Evolutionary conservation across 2,888 invertebrate genomes (phyloP).

Genomic region (Leptinotarsa juncta): DNA sequence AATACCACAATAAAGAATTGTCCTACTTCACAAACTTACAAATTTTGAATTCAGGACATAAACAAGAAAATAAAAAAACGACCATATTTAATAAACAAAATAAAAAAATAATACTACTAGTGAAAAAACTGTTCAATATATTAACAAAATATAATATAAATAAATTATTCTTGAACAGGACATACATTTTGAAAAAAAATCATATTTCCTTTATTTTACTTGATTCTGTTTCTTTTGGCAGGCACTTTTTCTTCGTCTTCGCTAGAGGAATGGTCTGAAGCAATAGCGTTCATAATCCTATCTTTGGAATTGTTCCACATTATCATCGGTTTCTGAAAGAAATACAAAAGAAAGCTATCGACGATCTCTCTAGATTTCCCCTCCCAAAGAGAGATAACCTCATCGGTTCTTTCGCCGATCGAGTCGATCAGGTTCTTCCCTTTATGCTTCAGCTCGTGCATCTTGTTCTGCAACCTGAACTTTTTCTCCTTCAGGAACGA

Average conservation of each 20-base stretch:
- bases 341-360: constrained; percentile 93
- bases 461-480: constrained; percentile 95
- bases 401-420: constrained; percentile 87
- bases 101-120: not conserved
- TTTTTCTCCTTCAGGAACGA: constrained; percentile 98
- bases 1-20: too few relatives aligned
- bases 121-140: constrained; percentile 11
- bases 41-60: too few relatives aligned
- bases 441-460: constrained; percentile 94
- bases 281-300: constrained; percentile 89
- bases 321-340: constrained; percentile 87
- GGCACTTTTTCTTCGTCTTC: constrained; percentile 40
- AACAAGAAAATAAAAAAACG: constrained; percentile 4
- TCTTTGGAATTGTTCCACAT: constrained; percentile 95
- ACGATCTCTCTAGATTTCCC: constrained; percentile 98
- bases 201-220: constrained; percentile 7
- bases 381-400: constrained; percentile 96
- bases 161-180: not conserved
- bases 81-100: too few relatives aligned
- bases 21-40: too few relatives aligned
- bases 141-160: not conserved
- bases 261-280: constrained; percentile 68
- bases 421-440: constrained; percentile 87
- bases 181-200: not conserved
- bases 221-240: constrained; percentile 44